A percentile compares a stretch with the other conserved stretches of the same genome.
These are phyloP conservation scores for Lepus europaeus DNA, from an alignment of 2,113 vertebrate genomes.

Conservation along the genomic window DNA sequence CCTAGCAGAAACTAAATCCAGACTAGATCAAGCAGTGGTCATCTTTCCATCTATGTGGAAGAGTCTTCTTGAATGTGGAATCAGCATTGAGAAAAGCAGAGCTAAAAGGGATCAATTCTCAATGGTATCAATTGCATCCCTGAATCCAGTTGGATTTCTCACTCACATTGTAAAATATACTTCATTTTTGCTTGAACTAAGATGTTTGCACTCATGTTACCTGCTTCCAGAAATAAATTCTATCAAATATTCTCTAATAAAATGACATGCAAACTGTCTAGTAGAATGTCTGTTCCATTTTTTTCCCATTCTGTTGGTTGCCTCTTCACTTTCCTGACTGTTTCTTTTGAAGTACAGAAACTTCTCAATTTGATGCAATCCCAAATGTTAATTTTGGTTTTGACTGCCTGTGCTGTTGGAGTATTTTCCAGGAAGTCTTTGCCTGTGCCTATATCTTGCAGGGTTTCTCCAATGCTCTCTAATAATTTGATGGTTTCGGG, in stretches of 20 bases:
- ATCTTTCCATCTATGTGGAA: not conserved
- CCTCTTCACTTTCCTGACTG: too few species aligned
- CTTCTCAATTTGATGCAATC: too few species aligned
- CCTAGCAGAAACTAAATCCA: not conserved
- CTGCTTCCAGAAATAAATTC: not conserved
- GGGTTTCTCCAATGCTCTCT: too few species aligned
- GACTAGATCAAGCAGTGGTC: not conserved
- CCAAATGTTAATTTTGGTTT: too few species aligned
- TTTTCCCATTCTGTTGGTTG: too few species aligned
- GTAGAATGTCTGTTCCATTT: not conserved
- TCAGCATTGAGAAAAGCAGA: not conserved
- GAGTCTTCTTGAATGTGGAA: not conserved
- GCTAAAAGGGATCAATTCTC: not conserved
- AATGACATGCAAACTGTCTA: not conserved
- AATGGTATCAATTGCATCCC: not conserved
- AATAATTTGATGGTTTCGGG: too few species aligned
- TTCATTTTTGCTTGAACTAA: slow-evolving; percentile 21
- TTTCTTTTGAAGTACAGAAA: too few species aligned
- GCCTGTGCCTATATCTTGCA: too few species aligned
- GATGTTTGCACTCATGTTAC: not conserved
- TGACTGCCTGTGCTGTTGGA: too few species aligned
- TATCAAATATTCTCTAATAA: not conserved
- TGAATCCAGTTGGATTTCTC: not conserved
- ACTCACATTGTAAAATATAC: not conserved
- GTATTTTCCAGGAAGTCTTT: too few species aligned